A percentile compares a stretch with the other conserved stretches of the same genome.
These are phyloP conservation scores for Neosalanx taihuensis DNA, from an alignment of 2,797 vertebrate species.

Conservation along the genomic window DNA sequence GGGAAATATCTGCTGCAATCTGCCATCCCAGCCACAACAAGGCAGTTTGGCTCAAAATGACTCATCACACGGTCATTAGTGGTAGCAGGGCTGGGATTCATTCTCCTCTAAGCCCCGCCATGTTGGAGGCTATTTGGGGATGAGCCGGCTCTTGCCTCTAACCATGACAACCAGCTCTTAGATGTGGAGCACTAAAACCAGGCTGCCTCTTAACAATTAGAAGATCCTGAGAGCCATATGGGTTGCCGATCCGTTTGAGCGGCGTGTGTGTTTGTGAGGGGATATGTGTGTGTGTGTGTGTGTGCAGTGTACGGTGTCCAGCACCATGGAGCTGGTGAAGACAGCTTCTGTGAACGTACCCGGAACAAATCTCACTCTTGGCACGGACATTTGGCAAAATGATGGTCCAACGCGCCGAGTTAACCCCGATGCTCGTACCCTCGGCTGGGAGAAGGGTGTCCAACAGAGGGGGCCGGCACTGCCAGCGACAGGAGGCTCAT, in stretches of 20 bases:
- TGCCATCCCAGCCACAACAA: slow-evolving; percentile 59
- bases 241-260: slow-evolving; percentile 37
- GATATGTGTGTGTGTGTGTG: slow-evolving; percentile 3
- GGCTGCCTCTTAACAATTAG: slow-evolving; percentile 63
- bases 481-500: slow-evolving; percentile 52
- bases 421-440: slow-evolving; percentile 18
- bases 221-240: slow-evolving; percentile 67
- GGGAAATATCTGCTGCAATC: slow-evolving; percentile 49
- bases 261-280: background rate
- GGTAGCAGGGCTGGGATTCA: slow-evolving; percentile 59
- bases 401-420: background rate
- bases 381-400: slow-evolving; percentile 10
- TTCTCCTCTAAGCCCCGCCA: slow-evolving; percentile 50
- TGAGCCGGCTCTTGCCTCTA: slow-evolving; percentile 49
- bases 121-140: slow-evolving; percentile 63
- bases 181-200: slow-evolving; percentile 69
- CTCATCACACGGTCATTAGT: slow-evolving; percentile 71
- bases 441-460: slow-evolving; percentile 15
- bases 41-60: slow-evolving; percentile 64
- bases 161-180: slow-evolving; percentile 43
- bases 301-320: slow-evolving; percentile 12
- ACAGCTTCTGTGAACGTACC: background rate
- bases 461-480: slow-evolving; percentile 38
- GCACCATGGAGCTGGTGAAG: background rate
- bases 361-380: slow-evolving; percentile 3